Conservation (phyloP, 2,113 vertebrate species). For the Pelobates fuscus region DNA sequence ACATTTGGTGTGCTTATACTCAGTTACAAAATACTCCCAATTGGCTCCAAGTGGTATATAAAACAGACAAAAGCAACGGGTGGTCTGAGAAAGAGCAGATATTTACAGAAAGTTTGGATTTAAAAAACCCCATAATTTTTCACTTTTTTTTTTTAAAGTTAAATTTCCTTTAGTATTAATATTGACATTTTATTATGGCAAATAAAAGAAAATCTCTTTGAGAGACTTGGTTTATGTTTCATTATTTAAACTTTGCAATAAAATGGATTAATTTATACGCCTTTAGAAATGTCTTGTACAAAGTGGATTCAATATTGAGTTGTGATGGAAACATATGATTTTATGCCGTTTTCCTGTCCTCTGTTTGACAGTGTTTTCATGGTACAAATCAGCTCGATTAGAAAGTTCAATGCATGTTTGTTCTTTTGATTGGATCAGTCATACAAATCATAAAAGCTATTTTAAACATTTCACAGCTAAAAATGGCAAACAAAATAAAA, state of each 20-base stretch:
- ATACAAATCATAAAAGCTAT: constrained; percentile 41
- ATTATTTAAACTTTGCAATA: constrained; percentile 42
- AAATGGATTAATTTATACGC: constrained; percentile 48
- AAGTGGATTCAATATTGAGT: constrained; percentile 47
- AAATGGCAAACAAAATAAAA: neutral
- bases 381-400: constrained; percentile 48
- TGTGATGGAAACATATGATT: constrained; percentile 37
- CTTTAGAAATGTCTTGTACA: constrained; percentile 31
- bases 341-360: constrained; percentile 42
- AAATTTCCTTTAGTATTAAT: constrained; percentile 17
- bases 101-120: constrained; percentile 17
- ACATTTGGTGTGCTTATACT: constrained; percentile 9
- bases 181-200: constrained; percentile 41
- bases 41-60: constrained; percentile 22
- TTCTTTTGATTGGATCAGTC: constrained; percentile 39
- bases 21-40: constrained; percentile 29
- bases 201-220: constrained; percentile 40
- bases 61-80: constrained; percentile 24
- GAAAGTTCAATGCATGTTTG: constrained; percentile 46
- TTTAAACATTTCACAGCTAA: constrained; percentile 38
- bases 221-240: constrained; percentile 35
- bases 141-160: constrained; percentile 10
- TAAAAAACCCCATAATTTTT: constrained; percentile 29
- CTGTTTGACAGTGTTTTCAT: constrained; percentile 50
- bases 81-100: constrained; percentile 30